Percentiles rank a stretch among this genome's conserved stretches.
Evolutionary conservation across 2,113 vertebrate species (phyloP).

Genomic region (Siphamia tubifer): DNA sequence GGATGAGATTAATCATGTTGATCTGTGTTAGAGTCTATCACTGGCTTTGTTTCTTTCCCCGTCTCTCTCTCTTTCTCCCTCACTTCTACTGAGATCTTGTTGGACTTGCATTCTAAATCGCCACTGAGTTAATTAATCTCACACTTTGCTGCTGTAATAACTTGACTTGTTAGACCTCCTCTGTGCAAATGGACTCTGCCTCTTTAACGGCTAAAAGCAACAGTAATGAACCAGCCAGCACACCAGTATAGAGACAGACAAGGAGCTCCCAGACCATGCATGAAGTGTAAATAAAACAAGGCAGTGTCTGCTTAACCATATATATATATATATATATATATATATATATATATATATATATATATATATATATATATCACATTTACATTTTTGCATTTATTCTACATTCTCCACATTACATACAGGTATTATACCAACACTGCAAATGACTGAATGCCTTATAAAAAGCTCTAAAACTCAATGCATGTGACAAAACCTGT

Average conservation of each 20-base stretch:
- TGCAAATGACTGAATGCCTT: neutral
- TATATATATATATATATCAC: conserved; percentile 4
- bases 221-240: conserved; percentile 40
- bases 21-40: conserved; percentile 25
- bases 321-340: neutral
- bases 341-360: conserved; percentile 15
- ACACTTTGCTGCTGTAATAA: conserved; percentile 76
- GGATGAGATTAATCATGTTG: conserved; percentile 45
- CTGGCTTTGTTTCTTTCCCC: neutral
- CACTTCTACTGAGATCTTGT: conserved; percentile 29
- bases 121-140: conserved; percentile 80
- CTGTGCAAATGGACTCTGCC: conserved; percentile 63
- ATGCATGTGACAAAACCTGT: neutral
- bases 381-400: conserved; percentile 16
- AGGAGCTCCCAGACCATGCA: neutral
- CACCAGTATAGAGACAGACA: neutral
- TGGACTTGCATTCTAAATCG: conserved; percentile 65
- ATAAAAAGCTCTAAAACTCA: neutral
- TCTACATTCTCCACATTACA: neutral
- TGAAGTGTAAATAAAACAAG: conserved; percentile 24
- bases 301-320: conserved; percentile 1
- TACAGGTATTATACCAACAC: neutral
- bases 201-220: conserved; percentile 61
- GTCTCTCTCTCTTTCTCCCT: neutral
- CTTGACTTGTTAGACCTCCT: conserved; percentile 74